Conservation (phyloP, 2,888 invertebrate species). For the Drosophila borealis region DNA sequence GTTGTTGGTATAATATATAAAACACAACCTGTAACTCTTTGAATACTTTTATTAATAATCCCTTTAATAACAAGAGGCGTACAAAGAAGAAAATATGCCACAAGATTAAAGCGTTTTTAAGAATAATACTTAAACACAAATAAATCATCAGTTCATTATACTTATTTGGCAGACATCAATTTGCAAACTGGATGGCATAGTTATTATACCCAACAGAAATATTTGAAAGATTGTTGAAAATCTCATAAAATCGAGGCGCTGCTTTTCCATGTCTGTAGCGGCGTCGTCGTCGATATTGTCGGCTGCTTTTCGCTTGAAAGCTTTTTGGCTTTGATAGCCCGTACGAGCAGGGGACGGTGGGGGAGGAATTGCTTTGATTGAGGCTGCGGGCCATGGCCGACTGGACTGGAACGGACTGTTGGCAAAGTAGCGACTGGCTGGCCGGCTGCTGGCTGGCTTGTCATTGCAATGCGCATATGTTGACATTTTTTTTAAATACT, state of each 20-base stretch:
- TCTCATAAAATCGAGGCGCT: slow-evolving; percentile 68
- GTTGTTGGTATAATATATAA: too few species aligned
- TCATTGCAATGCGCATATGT: slow-evolving; percentile 75
- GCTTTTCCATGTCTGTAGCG: slow-evolving; percentile 58
- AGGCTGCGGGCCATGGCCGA: slow-evolving; percentile 67
- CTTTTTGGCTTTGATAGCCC: slow-evolving; percentile 70
- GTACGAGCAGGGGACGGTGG: slow-evolving; percentile 1
- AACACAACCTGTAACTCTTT: too few species aligned
- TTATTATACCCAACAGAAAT: slow-evolving; percentile 26
- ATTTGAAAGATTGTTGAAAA: slow-evolving; percentile 61
- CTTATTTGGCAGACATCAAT: neutral
- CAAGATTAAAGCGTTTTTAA: too few species aligned
- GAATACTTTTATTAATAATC: too few species aligned
- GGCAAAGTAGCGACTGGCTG: slow-evolving; percentile 22
- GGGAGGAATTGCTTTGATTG: slow-evolving; percentile 24
- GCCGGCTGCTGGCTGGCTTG: slow-evolving; percentile 45
- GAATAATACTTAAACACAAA: neutral
- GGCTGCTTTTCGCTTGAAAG: slow-evolving; percentile 71
- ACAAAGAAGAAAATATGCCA: too few species aligned
- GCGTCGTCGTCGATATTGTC: slow-evolving; percentile 59
- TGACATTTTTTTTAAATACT: slow-evolving; percentile 72
- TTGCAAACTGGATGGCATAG: slow-evolving; percentile 18
- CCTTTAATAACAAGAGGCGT: too few species aligned
- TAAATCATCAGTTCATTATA: neutral
- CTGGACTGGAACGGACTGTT: slow-evolving; percentile 48